Conservation (phyloP, 2,888 invertebrate species). For the Theretra japonica region DNA sequence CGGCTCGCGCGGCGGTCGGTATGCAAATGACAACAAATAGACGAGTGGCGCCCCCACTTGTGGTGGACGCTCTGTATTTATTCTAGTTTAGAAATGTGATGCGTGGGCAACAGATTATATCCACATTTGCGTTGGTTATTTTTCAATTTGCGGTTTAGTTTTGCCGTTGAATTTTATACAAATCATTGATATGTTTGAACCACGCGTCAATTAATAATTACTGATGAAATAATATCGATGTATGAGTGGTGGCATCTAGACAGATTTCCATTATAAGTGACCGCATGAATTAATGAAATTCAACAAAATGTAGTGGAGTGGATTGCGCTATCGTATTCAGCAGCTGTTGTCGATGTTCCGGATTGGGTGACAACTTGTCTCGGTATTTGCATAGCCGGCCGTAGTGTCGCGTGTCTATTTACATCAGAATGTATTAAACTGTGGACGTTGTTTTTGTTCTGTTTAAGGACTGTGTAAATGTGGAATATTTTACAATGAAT, state of each 20-base stretch:
- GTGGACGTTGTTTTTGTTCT: conserved; percentile 8
- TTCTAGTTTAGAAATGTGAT: conserved; percentile 46
- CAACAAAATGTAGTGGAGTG: conserved; percentile 21
- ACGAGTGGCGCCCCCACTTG: conserved; percentile 55
- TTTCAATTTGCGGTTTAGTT: not conserved
- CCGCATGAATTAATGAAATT: conserved; percentile 29
- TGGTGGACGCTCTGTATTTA: conserved; percentile 40
- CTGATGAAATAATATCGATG: not conserved
- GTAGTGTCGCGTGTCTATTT: conserved; percentile 26
- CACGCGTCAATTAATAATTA: not conserved
- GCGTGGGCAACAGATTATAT: conserved; percentile 22
- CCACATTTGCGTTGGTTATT: conserved; percentile 6
- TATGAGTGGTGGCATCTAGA: conserved; percentile 2
- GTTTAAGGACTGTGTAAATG: not conserved
- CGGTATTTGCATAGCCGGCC: conserved; percentile 53
- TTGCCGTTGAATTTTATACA: not conserved
- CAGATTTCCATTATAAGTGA: conserved; percentile 22
- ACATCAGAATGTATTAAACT: conserved; percentile 29
- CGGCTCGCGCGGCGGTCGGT: conserved; percentile 52
- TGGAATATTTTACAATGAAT: not conserved
- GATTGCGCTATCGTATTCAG: conserved; percentile 30
- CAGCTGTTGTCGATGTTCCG: conserved; percentile 40
- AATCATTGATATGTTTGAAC: not conserved
- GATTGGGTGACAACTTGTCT: conserved; percentile 50
- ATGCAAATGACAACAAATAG: conserved; percentile 75